Conservation (phyloP, 2,113 vertebrate genomes). For the Bambusicola thoracicus region DNA sequence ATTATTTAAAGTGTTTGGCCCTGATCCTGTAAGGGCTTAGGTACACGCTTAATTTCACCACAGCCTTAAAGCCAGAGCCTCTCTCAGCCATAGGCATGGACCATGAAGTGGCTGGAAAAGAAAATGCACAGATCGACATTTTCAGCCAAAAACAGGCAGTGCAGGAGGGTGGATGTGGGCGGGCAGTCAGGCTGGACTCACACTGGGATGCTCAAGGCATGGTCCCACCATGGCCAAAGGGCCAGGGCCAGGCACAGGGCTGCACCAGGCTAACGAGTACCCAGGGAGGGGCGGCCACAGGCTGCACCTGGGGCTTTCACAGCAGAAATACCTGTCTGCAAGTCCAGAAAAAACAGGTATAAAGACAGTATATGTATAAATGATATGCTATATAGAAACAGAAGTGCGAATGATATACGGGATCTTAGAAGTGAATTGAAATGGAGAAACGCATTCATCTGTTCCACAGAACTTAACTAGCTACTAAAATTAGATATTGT, state of each 20-base stretch:
- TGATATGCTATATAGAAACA: not conserved
- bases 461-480: conserved; percentile 40
- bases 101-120: not conserved
- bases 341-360: not conserved
- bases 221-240: not conserved
- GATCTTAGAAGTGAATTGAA: not conserved
- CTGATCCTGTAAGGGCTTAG: not conserved
- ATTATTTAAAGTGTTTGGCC: conserved; percentile 45
- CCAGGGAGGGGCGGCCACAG: not conserved
- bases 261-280: not conserved
- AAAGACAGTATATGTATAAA: not conserved
- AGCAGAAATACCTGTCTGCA: not conserved
- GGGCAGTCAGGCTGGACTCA: not conserved
- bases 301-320: not conserved
- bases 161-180: not conserved
- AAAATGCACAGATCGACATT: not conserved
- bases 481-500: conserved; percentile 61
- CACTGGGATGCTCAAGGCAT: not conserved
- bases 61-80: not conserved
- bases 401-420: not conserved
- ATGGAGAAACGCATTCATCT: conserved; percentile 22
- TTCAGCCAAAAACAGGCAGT: not conserved
- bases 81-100: not conserved
- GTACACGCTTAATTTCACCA: not conserved
- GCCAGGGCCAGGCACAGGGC: not conserved